Percentiles rank a stretch among this genome's conserved stretches.
Conservation (phyloP, 2,888 invertebrate species). For the Xylota sylvarum region DNA sequence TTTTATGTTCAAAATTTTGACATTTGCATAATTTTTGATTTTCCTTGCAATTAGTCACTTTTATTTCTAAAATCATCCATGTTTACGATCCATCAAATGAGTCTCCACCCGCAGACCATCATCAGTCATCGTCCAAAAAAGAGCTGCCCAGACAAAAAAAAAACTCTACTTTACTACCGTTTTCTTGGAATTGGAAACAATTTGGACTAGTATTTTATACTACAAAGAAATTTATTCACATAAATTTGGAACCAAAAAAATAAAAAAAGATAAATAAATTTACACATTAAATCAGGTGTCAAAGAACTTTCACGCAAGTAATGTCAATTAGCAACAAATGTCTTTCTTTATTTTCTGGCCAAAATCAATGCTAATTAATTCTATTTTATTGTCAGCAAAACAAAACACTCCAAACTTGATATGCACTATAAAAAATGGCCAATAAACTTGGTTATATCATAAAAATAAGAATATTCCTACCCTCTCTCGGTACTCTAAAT, state of each 20-base stretch:
- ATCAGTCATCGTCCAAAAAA: slow-evolving; percentile 1
- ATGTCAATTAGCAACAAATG: slow-evolving; percentile 41
- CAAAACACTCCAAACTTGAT: slow-evolving; percentile 9
- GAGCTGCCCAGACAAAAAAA: background rate
- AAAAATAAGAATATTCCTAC: background rate
- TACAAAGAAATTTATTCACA: slow-evolving; percentile 40
- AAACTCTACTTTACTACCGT: background rate
- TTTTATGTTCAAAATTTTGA: background rate
- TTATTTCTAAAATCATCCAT: background rate
- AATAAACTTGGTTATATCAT: slow-evolving; percentile 25
- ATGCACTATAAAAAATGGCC: background rate
- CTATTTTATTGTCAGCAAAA: background rate
- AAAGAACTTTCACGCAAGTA: slow-evolving; percentile 50
- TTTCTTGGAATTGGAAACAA: slow-evolving; percentile 23
- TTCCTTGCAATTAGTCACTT: background rate
- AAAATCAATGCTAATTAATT: slow-evolving; percentile 55
- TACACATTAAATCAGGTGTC: slow-evolving; percentile 42
- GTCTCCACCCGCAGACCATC: background rate
- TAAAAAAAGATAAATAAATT: slow-evolving; percentile 19
- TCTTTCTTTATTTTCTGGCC: background rate
- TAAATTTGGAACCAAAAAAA: slow-evolving; percentile 15
- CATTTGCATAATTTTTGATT: background rate
- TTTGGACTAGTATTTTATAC: slow-evolving; percentile 31
- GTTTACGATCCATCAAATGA: background rate
- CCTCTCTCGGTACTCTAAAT: background rate